These are phyloP conservation scores for Odocoileus virginianus DNA, from an alignment of 2,113 vertebrate genomes.

Conservation along the genomic window DNA sequence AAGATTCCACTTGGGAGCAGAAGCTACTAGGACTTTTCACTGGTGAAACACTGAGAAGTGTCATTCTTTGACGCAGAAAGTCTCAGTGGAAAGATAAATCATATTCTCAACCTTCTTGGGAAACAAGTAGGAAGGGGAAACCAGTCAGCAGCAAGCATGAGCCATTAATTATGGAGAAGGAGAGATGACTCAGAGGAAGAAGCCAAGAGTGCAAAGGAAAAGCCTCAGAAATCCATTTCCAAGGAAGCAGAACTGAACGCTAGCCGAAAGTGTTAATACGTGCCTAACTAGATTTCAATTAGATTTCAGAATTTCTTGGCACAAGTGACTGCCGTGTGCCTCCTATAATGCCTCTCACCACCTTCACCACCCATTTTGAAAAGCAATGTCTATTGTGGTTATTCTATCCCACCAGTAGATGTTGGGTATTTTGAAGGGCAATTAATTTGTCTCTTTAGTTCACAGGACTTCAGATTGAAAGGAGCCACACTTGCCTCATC, in stretches of 20 bases:
- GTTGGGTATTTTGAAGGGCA: background rate
- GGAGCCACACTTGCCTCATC: background rate
- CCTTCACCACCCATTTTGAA: fast-evolving
- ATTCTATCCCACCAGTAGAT: no score
- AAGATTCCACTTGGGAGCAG: background rate
- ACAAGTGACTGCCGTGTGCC: no score
- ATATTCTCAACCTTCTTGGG: background rate
- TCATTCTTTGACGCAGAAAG: background rate
- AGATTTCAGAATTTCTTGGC: background rate
- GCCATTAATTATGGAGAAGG: background rate
- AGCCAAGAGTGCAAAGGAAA: background rate
- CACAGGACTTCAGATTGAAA: background rate
- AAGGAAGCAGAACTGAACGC: background rate
- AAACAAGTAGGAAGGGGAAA: background rate
- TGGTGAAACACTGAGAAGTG: background rate
- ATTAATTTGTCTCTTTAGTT: background rate
- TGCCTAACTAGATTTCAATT: background rate
- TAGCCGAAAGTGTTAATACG: background rate
- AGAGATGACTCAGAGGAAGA: background rate
- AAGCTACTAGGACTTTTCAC: background rate
- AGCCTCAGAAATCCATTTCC: background rate
- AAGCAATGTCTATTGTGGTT: background rate
- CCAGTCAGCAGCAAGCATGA: background rate
- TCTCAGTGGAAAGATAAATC: background rate
- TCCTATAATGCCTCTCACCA: background rate